These are phyloP conservation scores for Diplodus sargus DNA, from an alignment of 2,797 vertebrate species.

Conservation along the genomic window DNA sequence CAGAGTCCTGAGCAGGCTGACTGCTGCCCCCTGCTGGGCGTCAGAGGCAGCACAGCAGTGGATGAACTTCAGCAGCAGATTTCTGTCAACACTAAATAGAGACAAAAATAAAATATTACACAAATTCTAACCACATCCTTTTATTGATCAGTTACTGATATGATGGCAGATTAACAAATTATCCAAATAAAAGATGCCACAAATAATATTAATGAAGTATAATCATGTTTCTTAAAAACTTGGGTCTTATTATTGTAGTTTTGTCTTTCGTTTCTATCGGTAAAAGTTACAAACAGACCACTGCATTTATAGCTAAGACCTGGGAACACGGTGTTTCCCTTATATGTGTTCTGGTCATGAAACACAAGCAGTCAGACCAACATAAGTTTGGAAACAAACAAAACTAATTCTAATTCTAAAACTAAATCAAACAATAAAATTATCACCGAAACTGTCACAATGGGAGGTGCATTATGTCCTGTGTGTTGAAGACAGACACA, in stretches of 20 bases:
- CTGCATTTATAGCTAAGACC: neutral
- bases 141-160: neutral
- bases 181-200: neutral
- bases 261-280: no score
- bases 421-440: neutral
- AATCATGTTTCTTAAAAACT: neutral
- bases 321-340: neutral
- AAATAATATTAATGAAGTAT: neutral
- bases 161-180: neutral
- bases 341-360: no score
- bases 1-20: constrained; percentile 54
- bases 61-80: constrained; percentile 63
- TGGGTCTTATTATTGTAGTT: no score
- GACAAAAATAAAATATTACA: neutral
- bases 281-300: neutral
- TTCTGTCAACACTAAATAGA: constrained; percentile 60
- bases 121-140: neutral
- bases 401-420: neutral
- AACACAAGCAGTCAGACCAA: no score
- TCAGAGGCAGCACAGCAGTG: constrained; percentile 55
- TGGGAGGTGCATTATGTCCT: neutral
- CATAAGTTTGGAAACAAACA: no score
- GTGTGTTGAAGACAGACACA: neutral
- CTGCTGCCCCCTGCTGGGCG: constrained; percentile 51
- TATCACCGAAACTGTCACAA: no score